Base-by-base conservation (phyloP, 2,888 invertebrate genomes). In the Apotomis capreana region DNA sequence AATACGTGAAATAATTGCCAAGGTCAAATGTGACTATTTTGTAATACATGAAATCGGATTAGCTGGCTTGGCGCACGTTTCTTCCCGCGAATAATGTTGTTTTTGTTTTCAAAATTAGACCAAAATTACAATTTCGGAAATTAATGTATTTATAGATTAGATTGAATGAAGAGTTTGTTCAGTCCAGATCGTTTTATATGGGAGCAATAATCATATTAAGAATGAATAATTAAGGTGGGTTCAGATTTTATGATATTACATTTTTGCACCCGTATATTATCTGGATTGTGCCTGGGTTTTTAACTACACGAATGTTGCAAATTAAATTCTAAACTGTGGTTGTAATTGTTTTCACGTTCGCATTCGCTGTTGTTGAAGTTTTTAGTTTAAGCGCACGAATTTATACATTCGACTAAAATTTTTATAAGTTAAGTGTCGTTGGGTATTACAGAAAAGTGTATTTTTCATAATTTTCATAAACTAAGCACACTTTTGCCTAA, bases 401-500 rank as follows among this genome's bases (percentile, higher is more conserved):
- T 90, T 91, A 91, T 84, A 78, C 81, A 86, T 81, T 85, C 80
- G 83, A 85, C 84, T 83, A 83, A 86, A 81, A 79, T 81, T 82
- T 81, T 83, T 80, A 80, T 85, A 81, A 80, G 80, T 80, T 83
- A 83, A 80, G 81, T 78, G 79, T 83, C 81, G 82, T 87, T 84
- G 85, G 83, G 81, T 84, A 82, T 86, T 85, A 82, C 80, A 75
- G 84, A 81, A 82, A 76, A 74, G 78, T 81, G 84, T 88, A 89
- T 89, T 87, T 89, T 88, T 88, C 86, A 87, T 86, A 86, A 84
- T 79, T 85, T 81, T 83, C 83, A 77, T 86, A 84, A 82, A 84
- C 77, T 87, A 89, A 91, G 89, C 90, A 89, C 92, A 91, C 89
- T 89, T 88, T 88, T 87, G 92, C 90, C 91, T 92, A 90, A 89